Base-by-base conservation (phyloP, 2,888 invertebrate species). In the Anagyrus pseudococci region DNA sequence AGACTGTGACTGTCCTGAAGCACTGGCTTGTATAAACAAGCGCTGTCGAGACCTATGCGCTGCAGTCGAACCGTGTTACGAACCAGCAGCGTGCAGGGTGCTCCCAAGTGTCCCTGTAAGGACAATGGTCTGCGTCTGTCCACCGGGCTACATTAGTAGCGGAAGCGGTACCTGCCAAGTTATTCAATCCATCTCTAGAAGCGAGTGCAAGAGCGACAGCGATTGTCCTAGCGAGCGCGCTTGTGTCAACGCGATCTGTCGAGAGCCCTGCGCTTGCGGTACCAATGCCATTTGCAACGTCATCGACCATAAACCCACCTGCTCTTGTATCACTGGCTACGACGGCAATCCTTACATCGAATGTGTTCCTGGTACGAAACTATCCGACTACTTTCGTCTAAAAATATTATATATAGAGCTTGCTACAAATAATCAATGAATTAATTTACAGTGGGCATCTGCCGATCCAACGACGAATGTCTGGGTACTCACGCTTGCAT, bases 91-190 rank as follows among this genome's bases (percentile, higher is more conserved):
- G 67, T 95, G 95, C 75, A 87, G 89, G 80, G 93, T 94, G 0
- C 87, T 92, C 23, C 88, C 90, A 1, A 92, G 94, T 4, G 80
- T 90, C 25, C 94, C 95, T 0, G 91, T 94, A 6, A 86, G 94
- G 67, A 94, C 94, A 0, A 93, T 95, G 91, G 86, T 93, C 40
- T 96, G 95, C 77, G 87, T 93, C 2, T 96, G 96, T 73, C 93
- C 94, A 25, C 91, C 92, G 54, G 95, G 95, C 19, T 94, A 93
- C 73, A 87, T 93, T 3, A 93, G 91, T 80, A 90, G 89, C 68
- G 94, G 93, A 58, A 89, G 88, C 69, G 93, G 93, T 52, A 87
- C 90, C 43, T 93, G 94, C 75, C 88, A 89, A 64, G 88, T 92
- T 2, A 88, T 88, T n/a, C 86, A 86, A 43, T 84, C 89, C 1